Evolutionary conservation across 2,113 vertebrate species (phyloP).

Genomic region (Anser cygnoides): DNA sequence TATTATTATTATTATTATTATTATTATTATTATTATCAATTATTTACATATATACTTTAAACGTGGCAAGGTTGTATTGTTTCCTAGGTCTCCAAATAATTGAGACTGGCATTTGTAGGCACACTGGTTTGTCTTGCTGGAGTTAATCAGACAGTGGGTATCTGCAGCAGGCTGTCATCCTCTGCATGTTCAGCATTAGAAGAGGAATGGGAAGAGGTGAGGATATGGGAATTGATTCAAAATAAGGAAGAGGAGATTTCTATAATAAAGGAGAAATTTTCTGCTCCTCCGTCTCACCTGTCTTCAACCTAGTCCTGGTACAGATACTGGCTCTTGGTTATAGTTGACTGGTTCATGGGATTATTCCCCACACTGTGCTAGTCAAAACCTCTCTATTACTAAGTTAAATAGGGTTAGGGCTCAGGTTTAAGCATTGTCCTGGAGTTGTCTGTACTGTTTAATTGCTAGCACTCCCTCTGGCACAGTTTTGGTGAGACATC

Average conservation of each 20-base stretch:
- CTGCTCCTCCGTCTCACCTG: not conserved
- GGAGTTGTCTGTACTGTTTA: not conserved
- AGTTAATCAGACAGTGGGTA: not conserved
- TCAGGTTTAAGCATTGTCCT: not conserved
- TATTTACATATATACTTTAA: too few species aligned
- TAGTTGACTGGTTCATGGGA: not conserved
- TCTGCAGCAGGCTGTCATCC: not conserved
- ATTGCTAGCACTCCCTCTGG: not conserved
- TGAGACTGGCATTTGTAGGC: not conserved
- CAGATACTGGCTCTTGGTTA: not conserved
- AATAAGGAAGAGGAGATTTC: not conserved
- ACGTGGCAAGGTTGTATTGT: not conserved
- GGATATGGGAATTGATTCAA: not conserved
- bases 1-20: too few species aligned
- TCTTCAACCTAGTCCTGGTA: not conserved
- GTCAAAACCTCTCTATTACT: not conserved
- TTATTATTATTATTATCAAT: too few species aligned
- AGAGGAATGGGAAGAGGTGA: not conserved
- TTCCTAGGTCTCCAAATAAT: not conserved
- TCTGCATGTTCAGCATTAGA: fast-evolving
- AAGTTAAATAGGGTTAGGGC: not conserved
- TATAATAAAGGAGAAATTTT: not conserved
- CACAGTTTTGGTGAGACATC: not conserved
- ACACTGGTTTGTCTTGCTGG: not conserved
- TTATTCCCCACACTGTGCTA: not conserved